Evolutionary conservation across 2,888 invertebrate species (phyloP), one percentile per base, ranked within the genome.

Genomic region (Deilephila elpenor): DNA sequence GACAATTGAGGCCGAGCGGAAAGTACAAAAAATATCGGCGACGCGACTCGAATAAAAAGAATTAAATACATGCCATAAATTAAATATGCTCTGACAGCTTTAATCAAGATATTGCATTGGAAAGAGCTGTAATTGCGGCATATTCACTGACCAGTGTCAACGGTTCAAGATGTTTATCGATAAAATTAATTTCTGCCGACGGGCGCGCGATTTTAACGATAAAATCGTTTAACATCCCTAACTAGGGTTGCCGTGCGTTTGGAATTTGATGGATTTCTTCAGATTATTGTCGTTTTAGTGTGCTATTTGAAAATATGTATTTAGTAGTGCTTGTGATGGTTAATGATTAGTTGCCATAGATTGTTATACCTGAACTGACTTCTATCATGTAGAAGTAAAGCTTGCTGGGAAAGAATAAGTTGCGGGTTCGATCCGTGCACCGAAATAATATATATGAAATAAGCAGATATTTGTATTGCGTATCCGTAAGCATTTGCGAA

Each of bases 191-290:
- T 71, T 67, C 25, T 67, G 51, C 67, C 67, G 67, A 51, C 67
- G 17, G 67, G 67, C 67, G 67, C 25, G 67, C 67, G 67, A 67
- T 67, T 67, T 67, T 67, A 51, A 51, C 51, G 67, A 67, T 67
- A 67, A 67, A 67, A 67, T 67, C 67, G 67, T 67, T 67, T 67
- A 67, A 67, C 67, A 67, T 67, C 67, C 67, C 67, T 67, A 67
- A 51, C 20, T 20, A 44, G 44, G 44, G 17, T 7, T 64, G 32
- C 62, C 44, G 37, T 61, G 61, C 34, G 64, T 37, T 20, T 25
- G 44, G 51, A 56, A 56, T 56, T 56, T 56, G 56, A 17, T 6
- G 34, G 51, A 51, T 25, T 17, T 25, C 25, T 67, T 25, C 51
- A 67, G 51, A 67, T 67, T 17, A 51, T 64, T 4, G 20, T 11